Base-by-base conservation (phyloP, 2,797 vertebrate species). In the Anniella stebbinsi region DNA sequence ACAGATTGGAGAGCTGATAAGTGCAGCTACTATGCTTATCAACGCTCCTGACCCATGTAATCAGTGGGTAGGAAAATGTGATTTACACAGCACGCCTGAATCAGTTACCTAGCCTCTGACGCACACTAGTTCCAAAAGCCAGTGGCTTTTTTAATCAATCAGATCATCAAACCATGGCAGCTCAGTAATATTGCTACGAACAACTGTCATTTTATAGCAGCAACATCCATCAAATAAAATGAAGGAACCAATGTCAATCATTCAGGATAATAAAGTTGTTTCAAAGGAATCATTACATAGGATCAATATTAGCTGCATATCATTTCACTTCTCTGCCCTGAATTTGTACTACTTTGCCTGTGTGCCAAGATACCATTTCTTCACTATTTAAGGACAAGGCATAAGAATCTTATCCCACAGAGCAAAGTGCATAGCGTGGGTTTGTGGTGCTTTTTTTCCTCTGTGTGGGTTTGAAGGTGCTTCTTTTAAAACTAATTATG, bases 231-330 rank as follows among this genome's bases (percentile, higher is more conserved):
- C 45, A 90, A 80, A 85, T 87, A 70, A 77, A 69, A 82, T 78
- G 13, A 80, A 80, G 9, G 60, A 67, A 25, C 13, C 51, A 30
- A 70, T 2, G 33, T 25, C 81, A 88, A 78, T 87, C 67, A 87
- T 66, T 69, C 45, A 17, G 18, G 33, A 73, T 88, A 89, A 86
- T 69, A 17, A 82, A 30, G 15, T 33, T 30, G 90, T 54, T 84
- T 78, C 28, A 67, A 63, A 85, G 82, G 81, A 15, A 63, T 73
- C 36, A 67, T 38, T 80, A 86, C n/a, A 10, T 69, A 1, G 28
- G 33, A 87, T 84, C 60, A 63, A 54, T 48, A 88, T 81, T 78
- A 87, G 48, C 86, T 89, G 25, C 28, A 87, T 84, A 84, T 18
- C 70, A 92, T 38, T 57, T 76, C 66, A 63, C 41, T 80, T 45